Conservation (phyloP, 2,888 invertebrate species). For the Drosophila borborema region DNA sequence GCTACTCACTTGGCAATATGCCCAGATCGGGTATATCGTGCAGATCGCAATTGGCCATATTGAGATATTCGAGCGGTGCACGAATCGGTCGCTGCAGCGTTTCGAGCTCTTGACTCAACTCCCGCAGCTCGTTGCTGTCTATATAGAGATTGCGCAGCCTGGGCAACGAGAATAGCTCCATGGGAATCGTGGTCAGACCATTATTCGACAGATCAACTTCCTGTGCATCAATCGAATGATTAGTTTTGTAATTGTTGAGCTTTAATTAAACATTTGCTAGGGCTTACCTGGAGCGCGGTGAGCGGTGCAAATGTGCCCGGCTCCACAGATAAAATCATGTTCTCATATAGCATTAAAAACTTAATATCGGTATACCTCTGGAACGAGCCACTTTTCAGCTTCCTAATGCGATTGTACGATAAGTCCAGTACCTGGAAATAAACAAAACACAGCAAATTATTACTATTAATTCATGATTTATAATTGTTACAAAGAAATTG, state of each 20-base stretch:
- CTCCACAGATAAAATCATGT: conserved; percentile 85
- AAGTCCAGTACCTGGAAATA: conserved; percentile 83
- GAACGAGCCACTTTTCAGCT: conserved; percentile 83
- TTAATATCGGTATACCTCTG: conserved; percentile 80
- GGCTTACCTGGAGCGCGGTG: conserved; percentile 82
- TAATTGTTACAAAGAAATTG: conserved; percentile 23
- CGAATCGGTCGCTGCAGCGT: conserved; percentile 86
- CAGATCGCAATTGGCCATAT: conserved; percentile 88
- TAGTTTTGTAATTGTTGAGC: conserved; percentile 24
- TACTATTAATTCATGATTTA: conserved; percentile 9
- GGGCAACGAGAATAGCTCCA: conserved; percentile 86
- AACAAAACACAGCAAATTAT: conserved; percentile 15
- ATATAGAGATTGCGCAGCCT: conserved; percentile 88
- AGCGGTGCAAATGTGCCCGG: conserved; percentile 83
- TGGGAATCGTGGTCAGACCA: conserved; percentile 83
- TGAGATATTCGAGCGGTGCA: conserved; percentile 87
- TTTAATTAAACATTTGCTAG: conserved; percentile 7
- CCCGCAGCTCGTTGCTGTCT: conserved; percentile 83
- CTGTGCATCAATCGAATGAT: conserved; percentile 57
- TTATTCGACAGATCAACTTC: conserved; percentile 85
- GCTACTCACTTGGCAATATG: conserved; percentile 85
- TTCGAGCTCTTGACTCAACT: conserved; percentile 77
- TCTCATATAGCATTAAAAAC: conserved; percentile 84
- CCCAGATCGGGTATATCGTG: conserved; percentile 88
- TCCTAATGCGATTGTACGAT: conserved; percentile 84